Percentiles rank a stretch among this genome's conserved stretches.
These are phyloP conservation scores for Cyanoderma ruficeps DNA, from an alignment of 2,113 vertebrate species.

Conservation along the genomic window DNA sequence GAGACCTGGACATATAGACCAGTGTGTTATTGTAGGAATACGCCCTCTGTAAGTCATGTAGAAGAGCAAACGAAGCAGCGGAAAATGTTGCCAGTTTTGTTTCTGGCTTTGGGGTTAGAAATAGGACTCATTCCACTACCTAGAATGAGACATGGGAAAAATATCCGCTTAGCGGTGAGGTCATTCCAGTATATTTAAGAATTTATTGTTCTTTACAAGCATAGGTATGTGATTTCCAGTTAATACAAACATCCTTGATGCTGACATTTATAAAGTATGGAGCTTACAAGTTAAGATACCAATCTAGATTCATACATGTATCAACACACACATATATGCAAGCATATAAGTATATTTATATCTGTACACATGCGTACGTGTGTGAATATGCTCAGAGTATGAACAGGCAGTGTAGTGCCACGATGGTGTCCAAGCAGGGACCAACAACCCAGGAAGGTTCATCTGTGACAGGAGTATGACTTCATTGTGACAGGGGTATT, in stretches of 20 bases:
- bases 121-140: neutral
- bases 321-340: neutral
- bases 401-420: neutral
- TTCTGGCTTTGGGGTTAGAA: neutral
- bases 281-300: neutral
- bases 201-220: neutral
- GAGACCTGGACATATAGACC: fast-evolving
- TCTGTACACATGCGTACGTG: neutral
- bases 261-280: neutral
- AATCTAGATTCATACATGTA: neutral
- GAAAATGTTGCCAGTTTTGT: neutral
- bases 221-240: neutral
- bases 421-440: neutral
- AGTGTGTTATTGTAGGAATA: neutral
- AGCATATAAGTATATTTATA: neutral
- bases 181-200: neutral
- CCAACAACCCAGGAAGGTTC: neutral
- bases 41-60: neutral
- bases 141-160: neutral
- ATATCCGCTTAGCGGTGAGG: neutral
- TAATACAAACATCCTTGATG: neutral
- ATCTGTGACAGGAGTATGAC: neutral
- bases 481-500: neutral
- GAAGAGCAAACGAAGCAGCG: neutral
- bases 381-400: neutral